Evolutionary conservation across 2,888 invertebrate species (phyloP).

Genomic region (Ptilodon capucinus): DNA sequence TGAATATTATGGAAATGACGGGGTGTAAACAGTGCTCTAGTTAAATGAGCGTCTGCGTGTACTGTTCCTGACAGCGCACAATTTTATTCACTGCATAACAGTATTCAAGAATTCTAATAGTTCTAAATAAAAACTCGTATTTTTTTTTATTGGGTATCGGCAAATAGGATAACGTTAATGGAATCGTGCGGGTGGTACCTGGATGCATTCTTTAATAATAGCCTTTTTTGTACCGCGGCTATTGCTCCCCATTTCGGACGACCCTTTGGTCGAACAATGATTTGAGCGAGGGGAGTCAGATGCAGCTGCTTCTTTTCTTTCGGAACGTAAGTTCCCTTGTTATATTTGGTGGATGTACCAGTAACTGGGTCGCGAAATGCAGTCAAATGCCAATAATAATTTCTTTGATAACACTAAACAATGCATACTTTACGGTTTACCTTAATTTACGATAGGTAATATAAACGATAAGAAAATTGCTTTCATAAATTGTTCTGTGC

Average conservation of each 20-base stretch:
- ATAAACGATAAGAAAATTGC: background rate
- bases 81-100: background rate
- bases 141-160: too few species aligned
- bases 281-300: conserved; percentile 68
- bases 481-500: conserved; percentile 5
- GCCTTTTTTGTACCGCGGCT: conserved; percentile 60
- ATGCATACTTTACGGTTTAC: conserved; percentile 11
- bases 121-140: too few species aligned
- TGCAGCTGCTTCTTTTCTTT: conserved; percentile 80
- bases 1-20: background rate
- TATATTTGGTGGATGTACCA: conserved; percentile 46
- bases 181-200: conserved; percentile 62
- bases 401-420: conserved; percentile 24
- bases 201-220: conserved; percentile 61
- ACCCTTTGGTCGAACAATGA: conserved; percentile 77
- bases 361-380: conserved; percentile 59
- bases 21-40: too few species aligned
- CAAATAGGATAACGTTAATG: conserved; percentile 8
- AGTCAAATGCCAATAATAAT: conserved; percentile 33
- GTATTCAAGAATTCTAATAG: background rate
- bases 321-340: conserved; percentile 51
- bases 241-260: conserved; percentile 73
- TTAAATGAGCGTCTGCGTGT: too few species aligned
- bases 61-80: too few species aligned
- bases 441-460: background rate